Evolutionary conservation across 2,888 invertebrate species (phyloP), one percentile per base, ranked within the genome.

Genomic region (Plagodis pulveraria): DNA sequence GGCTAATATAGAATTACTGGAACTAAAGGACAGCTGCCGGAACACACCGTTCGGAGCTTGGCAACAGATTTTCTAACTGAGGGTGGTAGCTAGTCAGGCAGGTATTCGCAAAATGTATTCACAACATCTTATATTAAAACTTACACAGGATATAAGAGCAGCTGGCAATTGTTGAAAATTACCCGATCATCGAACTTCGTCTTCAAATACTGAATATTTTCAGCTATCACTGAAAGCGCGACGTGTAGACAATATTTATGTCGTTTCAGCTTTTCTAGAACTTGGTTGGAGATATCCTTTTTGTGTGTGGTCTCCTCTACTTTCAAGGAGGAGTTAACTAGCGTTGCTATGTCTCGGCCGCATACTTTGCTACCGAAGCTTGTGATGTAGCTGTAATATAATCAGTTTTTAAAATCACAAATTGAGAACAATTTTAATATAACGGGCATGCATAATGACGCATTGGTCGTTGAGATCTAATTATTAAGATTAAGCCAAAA

Each of bases 81-180:
- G 22, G 4, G 22, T 22, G 22, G 22, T 22, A 22, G 22, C 22
- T 22, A 22, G 4, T 4, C 22, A 22, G 22, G 22, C 22, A 22
- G 4, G 22, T 4, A 22, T 22, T 22, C 22, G 22, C 22, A 22
- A 10, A 32, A 10, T 38, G 42, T 42, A 6, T 10, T 32, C 34
- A 32, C 42, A 38, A 4, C 1, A 38, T 38, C 1, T 38, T 38
- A 8, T 38, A 38, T 38, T 38, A 38, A 41, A 42, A 82, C 93
- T 94, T 86, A 96, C 96, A 89, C 86, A 6, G 96, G 94, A 87
- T 97, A 97, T 11, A 97, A 80, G 6, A 96, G 80, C 36, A 96
- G 79, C 58, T 95, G 94, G 52, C 96, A 87, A 71, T 95, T 95
- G 34, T 90, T 80, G 40, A 88, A 87, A 66, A 97, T 94, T 40